Evolutionary conservation across 2,113 vertebrate genomes (phyloP).

Genomic region (Merops nubicus): DNA sequence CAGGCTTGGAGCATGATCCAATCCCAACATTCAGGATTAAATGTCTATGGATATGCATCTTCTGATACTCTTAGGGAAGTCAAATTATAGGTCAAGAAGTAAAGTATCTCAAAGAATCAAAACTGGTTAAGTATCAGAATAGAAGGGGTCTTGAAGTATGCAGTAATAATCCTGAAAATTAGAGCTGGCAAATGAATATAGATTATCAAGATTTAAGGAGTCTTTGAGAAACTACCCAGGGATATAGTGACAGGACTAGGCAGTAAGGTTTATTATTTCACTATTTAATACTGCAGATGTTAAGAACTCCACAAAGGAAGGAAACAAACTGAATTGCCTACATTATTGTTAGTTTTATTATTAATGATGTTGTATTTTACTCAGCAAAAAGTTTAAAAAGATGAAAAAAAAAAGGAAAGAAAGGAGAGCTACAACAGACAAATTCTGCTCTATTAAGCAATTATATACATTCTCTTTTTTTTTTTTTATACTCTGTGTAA

Average conservation of each 20-base stretch:
- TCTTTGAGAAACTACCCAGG: slow-evolving; percentile 13
- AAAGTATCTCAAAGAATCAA: slow-evolving; percentile 25
- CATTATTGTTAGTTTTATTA: neutral
- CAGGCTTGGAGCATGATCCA: neutral
- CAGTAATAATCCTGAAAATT: slow-evolving; percentile 36
- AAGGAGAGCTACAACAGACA: neutral
- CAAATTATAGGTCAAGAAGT: slow-evolving; percentile 16
- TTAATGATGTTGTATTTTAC: neutral
- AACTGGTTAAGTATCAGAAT: neutral
- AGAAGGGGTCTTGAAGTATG: slow-evolving; percentile 32
- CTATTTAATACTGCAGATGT: neutral
- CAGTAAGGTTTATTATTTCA: slow-evolving; percentile 7
- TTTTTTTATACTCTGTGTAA: neutral
- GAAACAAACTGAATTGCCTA: neutral
- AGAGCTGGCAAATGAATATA: slow-evolving; percentile 15
- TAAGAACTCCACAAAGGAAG: neutral
- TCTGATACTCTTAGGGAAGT: neutral
- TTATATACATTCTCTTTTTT: neutral
- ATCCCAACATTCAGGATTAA: neutral
- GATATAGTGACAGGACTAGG: neutral
- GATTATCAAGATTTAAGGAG: slow-evolving; percentile 10
- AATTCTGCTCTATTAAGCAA: neutral
- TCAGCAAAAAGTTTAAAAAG: neutral
- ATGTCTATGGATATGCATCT: neutral
- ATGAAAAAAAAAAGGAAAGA: too few species aligned